These are phyloP conservation scores for Carposina sasakii DNA, from an alignment of 1,140 invertebrate species.

Conservation along the genomic window DNA sequence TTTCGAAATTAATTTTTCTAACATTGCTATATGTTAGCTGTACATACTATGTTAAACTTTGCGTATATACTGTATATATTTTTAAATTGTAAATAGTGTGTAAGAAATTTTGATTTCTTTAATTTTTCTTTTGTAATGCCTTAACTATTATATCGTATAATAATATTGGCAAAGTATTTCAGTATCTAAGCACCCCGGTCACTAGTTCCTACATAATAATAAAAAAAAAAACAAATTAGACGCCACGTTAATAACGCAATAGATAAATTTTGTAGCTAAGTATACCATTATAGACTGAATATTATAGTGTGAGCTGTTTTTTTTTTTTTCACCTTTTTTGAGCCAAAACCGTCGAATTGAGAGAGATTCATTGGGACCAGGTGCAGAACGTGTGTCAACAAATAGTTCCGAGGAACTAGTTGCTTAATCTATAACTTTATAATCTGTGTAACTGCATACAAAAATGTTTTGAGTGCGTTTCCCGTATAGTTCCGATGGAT, in stretches of 20 bases:
- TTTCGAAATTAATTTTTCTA: background rate
- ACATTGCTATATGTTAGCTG: background rate
- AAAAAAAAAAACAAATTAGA: background rate
- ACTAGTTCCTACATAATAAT: background rate
- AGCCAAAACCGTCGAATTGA: constrained; percentile 22
- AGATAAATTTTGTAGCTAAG: background rate
- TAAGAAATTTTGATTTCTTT: background rate
- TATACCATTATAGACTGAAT: constrained; percentile 4
- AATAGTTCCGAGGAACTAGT: background rate
- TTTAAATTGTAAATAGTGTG: background rate
- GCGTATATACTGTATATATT: background rate
- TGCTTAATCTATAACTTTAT: background rate
- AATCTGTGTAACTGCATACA: background rate
- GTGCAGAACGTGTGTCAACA: background rate
- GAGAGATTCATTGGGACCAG: constrained; percentile 1
- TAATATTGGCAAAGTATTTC: background rate
- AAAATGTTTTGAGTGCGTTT: background rate
- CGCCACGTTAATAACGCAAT: background rate
- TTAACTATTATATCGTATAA: background rate
- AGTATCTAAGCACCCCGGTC: background rate
- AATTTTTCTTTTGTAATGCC: background rate
- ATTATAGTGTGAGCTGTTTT: background rate
- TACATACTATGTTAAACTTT: background rate
- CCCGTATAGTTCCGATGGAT: background rate
- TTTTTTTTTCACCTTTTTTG: constrained; percentile 14